Conservation (phyloP, 2,797 vertebrate species). For the Mormyrops attenuatus region DNA sequence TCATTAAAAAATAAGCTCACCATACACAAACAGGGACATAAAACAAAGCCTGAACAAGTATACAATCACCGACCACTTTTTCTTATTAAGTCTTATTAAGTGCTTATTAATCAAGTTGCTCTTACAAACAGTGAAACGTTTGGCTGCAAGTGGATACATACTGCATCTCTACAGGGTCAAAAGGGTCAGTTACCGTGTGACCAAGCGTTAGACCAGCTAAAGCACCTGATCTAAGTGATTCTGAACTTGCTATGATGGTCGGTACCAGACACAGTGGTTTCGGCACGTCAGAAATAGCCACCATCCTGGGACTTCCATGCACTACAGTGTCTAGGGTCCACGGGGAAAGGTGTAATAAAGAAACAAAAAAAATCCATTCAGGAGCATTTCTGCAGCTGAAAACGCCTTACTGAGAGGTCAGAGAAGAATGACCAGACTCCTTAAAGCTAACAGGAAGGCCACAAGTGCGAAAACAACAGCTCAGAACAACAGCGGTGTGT, state of each 20-base stretch:
- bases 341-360: background rate
- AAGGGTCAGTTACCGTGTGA: background rate
- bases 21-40: background rate
- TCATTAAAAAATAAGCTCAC: background rate
- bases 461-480: background rate
- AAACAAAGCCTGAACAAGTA: background rate
- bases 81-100: background rate
- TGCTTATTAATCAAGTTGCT: background rate
- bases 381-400: background rate
- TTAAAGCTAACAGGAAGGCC: background rate
- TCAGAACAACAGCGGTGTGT: background rate
- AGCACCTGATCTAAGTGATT: background rate
- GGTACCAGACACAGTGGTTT: background rate
- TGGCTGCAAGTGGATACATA: background rate
- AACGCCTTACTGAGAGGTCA: background rate
- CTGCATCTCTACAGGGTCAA: background rate
- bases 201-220: background rate
- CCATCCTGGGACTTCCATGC: background rate
- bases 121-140: background rate
- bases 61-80: background rate
- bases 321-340: background rate
- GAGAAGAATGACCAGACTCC: background rate
- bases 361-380: background rate
- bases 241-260: background rate
- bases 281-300: background rate